Conservation (phyloP, 92 coral and sea anemone genomes). For the Actinostola sp. region DNA sequence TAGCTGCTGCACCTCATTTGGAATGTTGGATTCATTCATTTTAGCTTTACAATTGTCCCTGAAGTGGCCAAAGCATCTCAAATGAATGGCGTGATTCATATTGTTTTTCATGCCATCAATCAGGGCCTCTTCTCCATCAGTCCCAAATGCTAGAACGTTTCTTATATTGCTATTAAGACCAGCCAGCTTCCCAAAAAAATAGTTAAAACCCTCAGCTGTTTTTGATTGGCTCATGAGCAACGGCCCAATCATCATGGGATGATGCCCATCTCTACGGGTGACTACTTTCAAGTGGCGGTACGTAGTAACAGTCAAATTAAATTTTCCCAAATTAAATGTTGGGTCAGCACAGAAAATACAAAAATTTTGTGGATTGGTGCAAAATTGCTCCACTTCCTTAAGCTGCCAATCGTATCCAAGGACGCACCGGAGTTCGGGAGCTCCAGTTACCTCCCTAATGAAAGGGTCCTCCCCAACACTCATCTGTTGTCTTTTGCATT, state of each 20-base stretch:
- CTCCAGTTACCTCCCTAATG: slow-evolving; percentile 46
- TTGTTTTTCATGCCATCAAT: slow-evolving; percentile 43
- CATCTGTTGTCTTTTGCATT: slow-evolving; percentile 41
- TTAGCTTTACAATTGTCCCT: slow-evolving; percentile 50
- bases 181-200: slow-evolving; percentile 42
- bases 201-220: slow-evolving; percentile 47
- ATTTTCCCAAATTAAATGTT: slow-evolving; percentile 59
- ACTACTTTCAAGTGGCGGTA: slow-evolving; percentile 23
- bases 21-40: slow-evolving; percentile 13
- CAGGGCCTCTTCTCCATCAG: slow-evolving; percentile 68
- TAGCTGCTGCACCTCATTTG: slow-evolving; percentile 35
- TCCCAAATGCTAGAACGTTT: slow-evolving; percentile 57
- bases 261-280: slow-evolving; percentile 31
- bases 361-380: slow-evolving; percentile 43
- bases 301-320: slow-evolving; percentile 51
- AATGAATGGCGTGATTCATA: slow-evolving; percentile 59
- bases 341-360: slow-evolving; percentile 55
- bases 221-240: slow-evolving; percentile 56
- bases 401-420: slow-evolving; percentile 56
- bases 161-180: slow-evolving; percentile 32
- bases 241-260: slow-evolving; percentile 62
- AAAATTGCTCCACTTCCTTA: slow-evolving; percentile 46
- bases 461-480: slow-evolving; percentile 20
- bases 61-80: slow-evolving; percentile 54
- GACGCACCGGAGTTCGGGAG: slow-evolving; percentile 68